Conservation (phyloP, 2,888 invertebrate species). For the Alviniconcha strummeri region DNA sequence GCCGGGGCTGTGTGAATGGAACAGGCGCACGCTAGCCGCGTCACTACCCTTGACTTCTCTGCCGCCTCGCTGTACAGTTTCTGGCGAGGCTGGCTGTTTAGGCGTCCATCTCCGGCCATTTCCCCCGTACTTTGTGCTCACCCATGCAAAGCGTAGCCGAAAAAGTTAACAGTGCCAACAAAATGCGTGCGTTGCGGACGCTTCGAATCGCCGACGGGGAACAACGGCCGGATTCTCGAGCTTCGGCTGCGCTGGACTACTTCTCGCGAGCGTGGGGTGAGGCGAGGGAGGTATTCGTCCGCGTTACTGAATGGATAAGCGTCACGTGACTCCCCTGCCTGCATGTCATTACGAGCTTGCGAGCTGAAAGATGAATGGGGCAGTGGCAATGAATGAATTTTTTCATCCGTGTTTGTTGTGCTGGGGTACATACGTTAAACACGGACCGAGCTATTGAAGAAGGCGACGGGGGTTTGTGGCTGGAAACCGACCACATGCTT, state of each 20-base stretch:
- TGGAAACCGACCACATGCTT: too few species aligned
- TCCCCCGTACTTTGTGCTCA: too few species aligned
- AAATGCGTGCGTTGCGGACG: too few species aligned
- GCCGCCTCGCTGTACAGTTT: slow-evolving; percentile 12
- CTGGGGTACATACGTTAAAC: neutral
- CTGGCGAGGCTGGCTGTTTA: too few species aligned
- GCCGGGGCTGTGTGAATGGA: slow-evolving; percentile 9
- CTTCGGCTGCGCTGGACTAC: neutral
- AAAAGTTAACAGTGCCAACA: too few species aligned
- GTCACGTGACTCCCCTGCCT: slow-evolving; percentile 17
- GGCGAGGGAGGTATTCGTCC: slow-evolving; percentile 17
- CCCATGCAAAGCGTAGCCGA: too few species aligned
- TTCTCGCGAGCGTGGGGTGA: slow-evolving; percentile 23
- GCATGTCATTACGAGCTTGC: slow-evolving; percentile 24
- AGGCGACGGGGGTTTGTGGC: neutral
- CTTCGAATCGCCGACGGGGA: too few species aligned
- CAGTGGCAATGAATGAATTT: slow-evolving; percentile 15
- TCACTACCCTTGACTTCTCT: neutral
- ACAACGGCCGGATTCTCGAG: neutral
- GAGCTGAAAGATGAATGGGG: slow-evolving; percentile 11
- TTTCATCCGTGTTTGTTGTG: slow-evolving; percentile 17
- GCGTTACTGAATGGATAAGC: slow-evolving; percentile 20
- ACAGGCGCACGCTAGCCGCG: slow-evolving; percentile 15
- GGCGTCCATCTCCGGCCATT: too few species aligned
- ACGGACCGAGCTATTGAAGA: neutral